Conservation (phyloP, 1,140 invertebrate genomes). For the Adelges cooleyi region DNA sequence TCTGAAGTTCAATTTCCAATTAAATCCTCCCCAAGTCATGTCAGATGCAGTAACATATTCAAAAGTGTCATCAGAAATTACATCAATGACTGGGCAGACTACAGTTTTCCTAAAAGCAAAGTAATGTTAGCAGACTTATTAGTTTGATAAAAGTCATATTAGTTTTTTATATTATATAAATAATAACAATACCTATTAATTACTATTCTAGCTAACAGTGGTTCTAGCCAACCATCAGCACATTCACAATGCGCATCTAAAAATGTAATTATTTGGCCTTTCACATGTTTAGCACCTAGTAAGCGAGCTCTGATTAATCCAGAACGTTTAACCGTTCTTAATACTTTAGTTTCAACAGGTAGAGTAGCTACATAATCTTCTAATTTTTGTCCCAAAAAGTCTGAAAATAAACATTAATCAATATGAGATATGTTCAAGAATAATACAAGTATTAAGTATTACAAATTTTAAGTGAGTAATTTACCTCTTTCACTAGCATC, state of each 20-base stretch:
- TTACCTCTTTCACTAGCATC: slow-evolving; percentile 86
- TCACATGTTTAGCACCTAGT: slow-evolving; percentile 80
- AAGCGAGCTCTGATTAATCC: slow-evolving; percentile 87
- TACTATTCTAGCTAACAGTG: slow-evolving; percentile 75
- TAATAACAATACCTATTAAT: slow-evolving; percentile 56
- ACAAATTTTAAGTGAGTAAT: background rate
- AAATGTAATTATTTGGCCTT: slow-evolving; percentile 89
- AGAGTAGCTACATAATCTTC: slow-evolving; percentile 80
- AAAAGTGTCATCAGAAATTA: slow-evolving; percentile 95
- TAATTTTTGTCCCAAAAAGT: slow-evolving; percentile 74
- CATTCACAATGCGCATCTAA: slow-evolving; percentile 94
- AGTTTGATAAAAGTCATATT: too few species aligned
- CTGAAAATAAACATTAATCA: slow-evolving; percentile 42
- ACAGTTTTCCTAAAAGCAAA: slow-evolving; percentile 60
- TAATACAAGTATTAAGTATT: background rate
- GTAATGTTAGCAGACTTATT: too few species aligned
- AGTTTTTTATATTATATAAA: background rate
- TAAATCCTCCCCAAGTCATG: slow-evolving; percentile 95
- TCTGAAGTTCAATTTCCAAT: slow-evolving; percentile 96
- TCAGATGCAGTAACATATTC: slow-evolving; percentile 90
- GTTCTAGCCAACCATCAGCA: slow-evolving; percentile 85
- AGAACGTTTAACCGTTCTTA: slow-evolving; percentile 77
- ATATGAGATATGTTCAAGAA: background rate
- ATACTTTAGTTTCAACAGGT: slow-evolving; percentile 69
- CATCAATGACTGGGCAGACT: slow-evolving; percentile 96